Conservation (phyloP, 2,113 vertebrate genomes). For the Raphicerus campestris region DNA sequence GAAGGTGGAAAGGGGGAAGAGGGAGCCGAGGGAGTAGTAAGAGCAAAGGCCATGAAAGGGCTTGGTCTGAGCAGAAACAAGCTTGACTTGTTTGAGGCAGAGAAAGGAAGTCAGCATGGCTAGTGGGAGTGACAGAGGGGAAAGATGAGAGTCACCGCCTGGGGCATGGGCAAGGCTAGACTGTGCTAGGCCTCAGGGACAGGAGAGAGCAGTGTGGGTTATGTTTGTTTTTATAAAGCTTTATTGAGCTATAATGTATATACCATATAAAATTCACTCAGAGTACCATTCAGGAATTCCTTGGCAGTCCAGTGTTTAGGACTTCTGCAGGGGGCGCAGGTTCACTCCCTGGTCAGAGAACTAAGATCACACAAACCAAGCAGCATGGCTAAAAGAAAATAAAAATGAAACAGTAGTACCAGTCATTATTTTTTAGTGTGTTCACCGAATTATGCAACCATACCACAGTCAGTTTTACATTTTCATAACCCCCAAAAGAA, state of each 20-base stretch:
- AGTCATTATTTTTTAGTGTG: neutral
- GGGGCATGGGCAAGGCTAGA: neutral
- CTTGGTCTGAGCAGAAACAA: neutral
- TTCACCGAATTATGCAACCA: neutral
- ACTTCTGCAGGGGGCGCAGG: neutral
- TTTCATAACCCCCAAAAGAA: neutral
- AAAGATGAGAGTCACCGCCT: neutral
- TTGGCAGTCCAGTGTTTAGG: neutral
- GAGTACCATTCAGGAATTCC: neutral
- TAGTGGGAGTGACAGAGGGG: neutral
- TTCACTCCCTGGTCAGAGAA: neutral
- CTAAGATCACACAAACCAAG: neutral
- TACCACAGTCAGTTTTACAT: neutral
- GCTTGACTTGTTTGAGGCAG: neutral
- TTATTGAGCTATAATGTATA: neutral
- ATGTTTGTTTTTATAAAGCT: neutral
- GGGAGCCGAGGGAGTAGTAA: neutral
- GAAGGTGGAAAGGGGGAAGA: neutral
- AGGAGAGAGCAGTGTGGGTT: neutral
- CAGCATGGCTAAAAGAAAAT: neutral
- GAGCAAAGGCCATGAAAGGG: neutral
- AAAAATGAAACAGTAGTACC: neutral
- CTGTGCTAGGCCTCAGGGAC: neutral
- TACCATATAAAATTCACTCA: neutral
- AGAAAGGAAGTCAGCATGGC: neutral